A percentile compares a stretch with the other conserved stretches of the same genome.
Conservation (phyloP, 2,797 vertebrate species). For the Harpagifer antarcticus region DNA sequence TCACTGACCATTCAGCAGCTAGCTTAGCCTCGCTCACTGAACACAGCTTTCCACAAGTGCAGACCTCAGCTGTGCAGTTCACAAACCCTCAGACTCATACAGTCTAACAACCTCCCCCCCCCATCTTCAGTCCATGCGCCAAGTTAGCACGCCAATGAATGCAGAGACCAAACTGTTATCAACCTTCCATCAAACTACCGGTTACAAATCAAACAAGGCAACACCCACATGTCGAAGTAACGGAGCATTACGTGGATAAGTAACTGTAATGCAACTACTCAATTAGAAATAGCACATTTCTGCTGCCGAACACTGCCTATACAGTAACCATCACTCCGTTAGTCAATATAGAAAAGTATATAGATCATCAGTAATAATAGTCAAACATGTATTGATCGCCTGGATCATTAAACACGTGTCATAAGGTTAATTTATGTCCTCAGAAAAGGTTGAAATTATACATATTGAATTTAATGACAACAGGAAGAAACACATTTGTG, state of each 20-base stretch:
- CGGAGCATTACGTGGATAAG: not conserved
- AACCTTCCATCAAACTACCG: no score
- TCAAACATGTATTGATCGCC: not conserved
- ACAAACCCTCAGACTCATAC: not conserved
- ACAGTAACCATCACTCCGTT: not conserved
- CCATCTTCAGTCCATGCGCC: no score
- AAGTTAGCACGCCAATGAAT: not conserved
- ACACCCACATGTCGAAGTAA: no score
- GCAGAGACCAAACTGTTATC: no score
- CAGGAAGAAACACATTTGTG: no score
- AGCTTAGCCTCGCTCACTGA: no score
- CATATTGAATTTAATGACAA: not conserved
- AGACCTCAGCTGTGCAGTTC: not conserved
- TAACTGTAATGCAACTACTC: not conserved
- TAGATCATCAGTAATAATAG: not conserved
- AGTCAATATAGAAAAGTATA: not conserved
- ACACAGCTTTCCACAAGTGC: not conserved
- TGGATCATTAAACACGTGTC: not conserved
- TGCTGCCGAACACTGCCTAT: not conserved
- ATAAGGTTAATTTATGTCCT: not conserved
- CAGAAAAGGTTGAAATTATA: not conserved
- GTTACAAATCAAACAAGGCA: no score
- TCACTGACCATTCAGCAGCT: no score
- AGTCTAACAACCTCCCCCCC: no score
- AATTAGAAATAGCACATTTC: not conserved